A percentile compares a stretch with the other conserved stretches of the same genome.
Evolutionary conservation across 1,140 invertebrate species (phyloP).

Genomic region (Heterodera carotae): DNA sequence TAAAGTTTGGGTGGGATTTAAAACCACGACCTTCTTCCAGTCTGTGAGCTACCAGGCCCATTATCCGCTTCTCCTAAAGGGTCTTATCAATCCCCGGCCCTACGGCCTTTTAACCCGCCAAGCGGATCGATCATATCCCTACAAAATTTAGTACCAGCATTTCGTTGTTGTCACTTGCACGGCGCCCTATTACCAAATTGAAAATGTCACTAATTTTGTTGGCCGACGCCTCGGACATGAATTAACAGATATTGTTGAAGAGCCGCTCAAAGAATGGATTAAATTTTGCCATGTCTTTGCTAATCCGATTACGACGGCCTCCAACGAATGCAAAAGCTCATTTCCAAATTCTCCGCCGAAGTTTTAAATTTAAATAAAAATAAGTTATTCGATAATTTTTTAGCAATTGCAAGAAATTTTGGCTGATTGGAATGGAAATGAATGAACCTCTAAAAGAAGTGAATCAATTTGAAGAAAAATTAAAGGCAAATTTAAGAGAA

Average conservation of each 20-base stretch:
- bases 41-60: too few relatives aligned
- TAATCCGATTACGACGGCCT: not conserved
- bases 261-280: not conserved
- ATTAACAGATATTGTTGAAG: slow-evolving; percentile 8
- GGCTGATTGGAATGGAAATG: not conserved
- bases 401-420: not conserved
- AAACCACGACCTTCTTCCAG: too few relatives aligned
- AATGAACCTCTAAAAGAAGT: not conserved
- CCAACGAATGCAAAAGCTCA: not conserved
- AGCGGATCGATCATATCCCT: too few relatives aligned
- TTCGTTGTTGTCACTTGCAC: slow-evolving; percentile 22
- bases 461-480: not conserved
- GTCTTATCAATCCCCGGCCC: too few relatives aligned
- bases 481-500: not conserved
- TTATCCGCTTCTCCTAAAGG: too few relatives aligned
- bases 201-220: slow-evolving; percentile 11
- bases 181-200: not conserved
- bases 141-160: slow-evolving; percentile 18
- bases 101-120: too few relatives aligned
- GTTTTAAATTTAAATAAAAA: not conserved
- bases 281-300: not conserved
- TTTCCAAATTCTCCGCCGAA: not conserved
- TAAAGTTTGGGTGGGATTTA: too few relatives aligned
- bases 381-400: not conserved
- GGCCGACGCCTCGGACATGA: not conserved